Evolutionary conservation across 53 echinoderm and acorn worm species (phyloP).

Genomic region (Temnopleurus reevesii): DNA sequence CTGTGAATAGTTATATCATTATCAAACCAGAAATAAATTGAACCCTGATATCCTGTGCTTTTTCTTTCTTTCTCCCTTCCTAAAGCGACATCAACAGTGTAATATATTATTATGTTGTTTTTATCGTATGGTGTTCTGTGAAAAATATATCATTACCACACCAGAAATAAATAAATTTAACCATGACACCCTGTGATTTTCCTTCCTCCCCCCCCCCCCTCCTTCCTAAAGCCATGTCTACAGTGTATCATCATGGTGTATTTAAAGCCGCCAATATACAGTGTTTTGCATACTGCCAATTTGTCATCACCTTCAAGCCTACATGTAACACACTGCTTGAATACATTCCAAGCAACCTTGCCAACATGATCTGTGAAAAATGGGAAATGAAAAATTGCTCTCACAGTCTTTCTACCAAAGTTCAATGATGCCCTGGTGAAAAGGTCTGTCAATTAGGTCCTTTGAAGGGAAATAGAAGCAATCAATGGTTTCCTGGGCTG

Average conservation of each 20-base stretch:
- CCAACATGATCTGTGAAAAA: background rate
- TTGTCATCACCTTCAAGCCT: conserved; percentile 7
- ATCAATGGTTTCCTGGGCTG: conserved; percentile 30
- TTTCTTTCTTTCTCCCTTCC: too few relatives aligned
- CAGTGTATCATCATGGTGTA: background rate
- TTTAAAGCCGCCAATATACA: too few relatives aligned
- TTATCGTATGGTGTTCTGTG: too few relatives aligned
- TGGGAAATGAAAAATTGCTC: background rate
- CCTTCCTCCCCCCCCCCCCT: background rate
- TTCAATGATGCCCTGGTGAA: background rate
- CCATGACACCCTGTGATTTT: too few relatives aligned
- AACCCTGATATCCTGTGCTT: too few relatives aligned
- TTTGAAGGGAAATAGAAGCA: conserved; percentile 26
- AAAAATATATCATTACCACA: too few relatives aligned
- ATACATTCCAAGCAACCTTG: background rate
- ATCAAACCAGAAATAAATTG: too few relatives aligned
- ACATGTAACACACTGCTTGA: background rate
- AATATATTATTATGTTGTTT: too few relatives aligned
- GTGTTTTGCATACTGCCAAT: background rate
- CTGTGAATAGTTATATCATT: too few relatives aligned
- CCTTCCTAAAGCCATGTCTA: background rate
- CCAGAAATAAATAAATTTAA: too few relatives aligned
- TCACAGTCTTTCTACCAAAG: background rate
- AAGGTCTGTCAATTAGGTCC: conserved; percentile 25
- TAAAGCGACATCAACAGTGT: too few relatives aligned